Conservation (phyloP, 1,140 invertebrate genomes). For the Drosophila rhopaloa region DNA sequence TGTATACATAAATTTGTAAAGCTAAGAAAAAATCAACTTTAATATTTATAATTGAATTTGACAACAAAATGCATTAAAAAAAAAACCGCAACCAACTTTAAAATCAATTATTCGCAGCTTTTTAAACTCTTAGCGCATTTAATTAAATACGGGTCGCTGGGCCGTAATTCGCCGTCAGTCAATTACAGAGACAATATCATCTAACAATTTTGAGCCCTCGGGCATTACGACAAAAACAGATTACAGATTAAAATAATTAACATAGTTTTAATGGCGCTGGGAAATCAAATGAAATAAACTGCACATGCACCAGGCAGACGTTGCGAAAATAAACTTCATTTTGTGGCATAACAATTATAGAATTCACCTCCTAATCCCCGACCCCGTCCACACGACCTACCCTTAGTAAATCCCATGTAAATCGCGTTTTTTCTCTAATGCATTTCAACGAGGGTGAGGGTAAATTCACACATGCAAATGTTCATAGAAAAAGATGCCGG, state of each 20-base stretch:
- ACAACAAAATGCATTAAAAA: too few species aligned
- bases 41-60: too few species aligned
- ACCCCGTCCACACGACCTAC: constrained; percentile 18
- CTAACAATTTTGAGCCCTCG: constrained; percentile 23
- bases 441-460: constrained; percentile 27
- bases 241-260: constrained; percentile 66
- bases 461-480: constrained; percentile 41
- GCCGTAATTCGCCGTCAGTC: constrained; percentile 25
- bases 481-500: constrained; percentile 46
- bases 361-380: constrained; percentile 6
- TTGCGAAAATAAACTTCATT: constrained; percentile 22
- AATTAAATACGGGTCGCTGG: constrained; percentile 16
- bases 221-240: constrained; percentile 19
- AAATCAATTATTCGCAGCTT: constrained; percentile 6
- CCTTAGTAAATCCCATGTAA: constrained; percentile 44
- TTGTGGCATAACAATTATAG: constrained; percentile 29
- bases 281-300: constrained; percentile 25
- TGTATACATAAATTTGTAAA: too few species aligned
- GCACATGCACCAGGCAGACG: constrained; percentile 12
- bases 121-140: constrained; percentile 24
- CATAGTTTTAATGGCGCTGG: constrained; percentile 60
- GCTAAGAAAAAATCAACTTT: too few species aligned
- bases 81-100: neutral
- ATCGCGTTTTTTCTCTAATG: constrained; percentile 51
- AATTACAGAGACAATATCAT: constrained; percentile 32